phyloP scores from a whole-genome alignment of 2,797 vertebrate genomes.

The Chelmon rostratus region DNA sequence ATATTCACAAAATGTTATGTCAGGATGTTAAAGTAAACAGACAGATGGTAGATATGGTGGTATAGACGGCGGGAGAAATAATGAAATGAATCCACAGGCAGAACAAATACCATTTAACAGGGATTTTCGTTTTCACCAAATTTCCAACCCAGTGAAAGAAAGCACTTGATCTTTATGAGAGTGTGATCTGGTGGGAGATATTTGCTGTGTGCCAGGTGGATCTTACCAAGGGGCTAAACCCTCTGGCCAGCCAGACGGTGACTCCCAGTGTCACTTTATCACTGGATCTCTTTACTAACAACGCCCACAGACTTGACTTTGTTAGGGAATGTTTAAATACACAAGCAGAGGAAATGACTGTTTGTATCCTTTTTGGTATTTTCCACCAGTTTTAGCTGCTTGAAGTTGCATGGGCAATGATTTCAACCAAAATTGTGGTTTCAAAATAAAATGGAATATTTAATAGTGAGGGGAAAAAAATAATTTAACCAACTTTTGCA shows the following conservation, averaged over 20 bases:
- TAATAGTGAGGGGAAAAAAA: not conserved
- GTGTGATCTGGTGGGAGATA: slow-evolving; percentile 14
- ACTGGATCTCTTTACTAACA: slow-evolving; percentile 3
- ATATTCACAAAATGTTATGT: not conserved
- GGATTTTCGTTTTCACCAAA: not conserved
- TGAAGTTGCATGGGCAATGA: not conserved
- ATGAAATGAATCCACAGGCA: not conserved
- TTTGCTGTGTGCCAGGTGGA: slow-evolving; percentile 50
- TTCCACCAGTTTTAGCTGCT: not conserved
- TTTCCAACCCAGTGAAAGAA: not conserved
- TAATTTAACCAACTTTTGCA: not conserved
- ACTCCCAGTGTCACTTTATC: slow-evolving; percentile 6
- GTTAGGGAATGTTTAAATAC: slow-evolving; percentile 2
- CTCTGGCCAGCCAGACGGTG: not conserved
- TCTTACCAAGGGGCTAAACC: slow-evolving; percentile 40
- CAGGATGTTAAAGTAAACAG: not conserved
- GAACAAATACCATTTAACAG: not conserved
- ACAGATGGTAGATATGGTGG: not conserved
- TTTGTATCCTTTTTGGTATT: slow-evolving; percentile 18
- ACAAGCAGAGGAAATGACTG: not conserved
- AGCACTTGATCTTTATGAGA: not conserved
- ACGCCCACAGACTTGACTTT: not conserved
- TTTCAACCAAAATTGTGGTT: not conserved
- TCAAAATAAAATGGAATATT: not conserved
- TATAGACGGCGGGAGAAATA: not conserved